Conservation (phyloP, 1,140 invertebrate species). For the Andricus grossulariae region DNA sequence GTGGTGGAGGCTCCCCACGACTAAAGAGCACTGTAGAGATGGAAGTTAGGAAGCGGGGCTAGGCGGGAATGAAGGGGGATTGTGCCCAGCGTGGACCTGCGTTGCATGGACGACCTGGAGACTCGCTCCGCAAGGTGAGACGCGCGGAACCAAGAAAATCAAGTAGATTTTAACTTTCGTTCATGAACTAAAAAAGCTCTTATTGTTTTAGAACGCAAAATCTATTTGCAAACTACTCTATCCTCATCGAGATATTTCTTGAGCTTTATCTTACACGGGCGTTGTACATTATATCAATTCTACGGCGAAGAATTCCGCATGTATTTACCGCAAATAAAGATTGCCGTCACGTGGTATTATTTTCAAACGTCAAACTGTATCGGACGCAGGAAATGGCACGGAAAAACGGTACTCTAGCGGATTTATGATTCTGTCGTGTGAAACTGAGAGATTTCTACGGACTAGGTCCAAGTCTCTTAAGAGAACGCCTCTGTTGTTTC, state of each 20-base stretch:
- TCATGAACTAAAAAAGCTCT: slow-evolving; percentile 34
- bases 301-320: neutral
- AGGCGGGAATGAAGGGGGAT: slow-evolving; percentile 54
- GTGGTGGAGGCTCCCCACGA: slow-evolving; percentile 14
- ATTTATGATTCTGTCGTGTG: neutral
- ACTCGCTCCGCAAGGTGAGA: slow-evolving; percentile 75
- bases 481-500: neutral
- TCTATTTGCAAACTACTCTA: neutral
- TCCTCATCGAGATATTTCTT: neutral
- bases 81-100: slow-evolving; percentile 71
- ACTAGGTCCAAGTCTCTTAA: neutral
- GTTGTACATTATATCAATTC: neutral
- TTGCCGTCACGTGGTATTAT: neutral
- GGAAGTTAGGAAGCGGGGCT: slow-evolving; percentile 55
- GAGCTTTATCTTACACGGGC: neutral
- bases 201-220: neutral
- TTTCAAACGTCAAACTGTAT: slow-evolving; percentile 1
- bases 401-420: neutral
- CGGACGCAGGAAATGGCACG: neutral
- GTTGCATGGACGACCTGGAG: slow-evolving; percentile 70
- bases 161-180: slow-evolving; percentile 25
- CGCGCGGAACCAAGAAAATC: slow-evolving; percentile 67
- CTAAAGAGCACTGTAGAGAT: slow-evolving; percentile 47
- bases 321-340: neutral
- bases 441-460: neutral